These are phyloP conservation scores for Malacoctenus gilli DNA, from an alignment of 2,797 vertebrate genomes.

Conservation along the genomic window DNA sequence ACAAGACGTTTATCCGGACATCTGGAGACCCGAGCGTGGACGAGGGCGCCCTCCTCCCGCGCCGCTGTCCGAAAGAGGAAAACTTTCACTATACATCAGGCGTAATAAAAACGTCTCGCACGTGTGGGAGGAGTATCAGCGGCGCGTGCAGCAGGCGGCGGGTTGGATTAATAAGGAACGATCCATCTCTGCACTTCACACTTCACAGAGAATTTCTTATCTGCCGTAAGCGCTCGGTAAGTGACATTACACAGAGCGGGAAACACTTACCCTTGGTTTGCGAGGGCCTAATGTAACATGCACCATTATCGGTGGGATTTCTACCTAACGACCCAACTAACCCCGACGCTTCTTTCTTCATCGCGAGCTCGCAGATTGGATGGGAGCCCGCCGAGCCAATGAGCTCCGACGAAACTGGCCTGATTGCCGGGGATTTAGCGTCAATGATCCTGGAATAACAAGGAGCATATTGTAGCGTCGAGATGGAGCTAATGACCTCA, in stretches of 20 bases:
- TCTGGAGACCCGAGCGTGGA: constrained; percentile 19
- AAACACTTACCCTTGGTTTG: constrained; percentile 72
- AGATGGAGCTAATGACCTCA: constrained; percentile 77
- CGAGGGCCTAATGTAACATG: constrained; percentile 77
- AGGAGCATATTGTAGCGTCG: constrained; percentile 81
- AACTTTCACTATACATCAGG: constrained; percentile 42
- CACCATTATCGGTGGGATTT: constrained; percentile 75
- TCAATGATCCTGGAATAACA: constrained; percentile 86
- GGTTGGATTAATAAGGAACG: constrained; percentile 51
- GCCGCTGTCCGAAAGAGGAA: constrained; percentile 34
- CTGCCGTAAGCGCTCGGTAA: constrained; percentile 62
- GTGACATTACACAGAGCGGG: constrained; percentile 64
- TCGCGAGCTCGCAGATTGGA: constrained; percentile 67
- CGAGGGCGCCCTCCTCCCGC: constrained; percentile 6
- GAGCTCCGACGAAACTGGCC: constrained; percentile 80
- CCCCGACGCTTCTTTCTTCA: constrained; percentile 65
- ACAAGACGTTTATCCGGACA: too few species aligned
- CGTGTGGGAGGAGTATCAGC: constrained; percentile 29
- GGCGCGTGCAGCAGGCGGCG: constrained; percentile 36
- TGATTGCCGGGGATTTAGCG: constrained; percentile 79
- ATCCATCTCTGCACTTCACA: constrained; percentile 68
- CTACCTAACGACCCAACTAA: constrained; percentile 78
- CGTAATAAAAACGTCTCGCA: constrained; percentile 46
- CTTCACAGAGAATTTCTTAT: constrained; percentile 62
- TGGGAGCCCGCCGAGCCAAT: constrained; percentile 81